These are phyloP conservation scores for Chrysemys picta DNA, from an alignment of 2,113 vertebrate genomes.

Conservation along the genomic window DNA sequence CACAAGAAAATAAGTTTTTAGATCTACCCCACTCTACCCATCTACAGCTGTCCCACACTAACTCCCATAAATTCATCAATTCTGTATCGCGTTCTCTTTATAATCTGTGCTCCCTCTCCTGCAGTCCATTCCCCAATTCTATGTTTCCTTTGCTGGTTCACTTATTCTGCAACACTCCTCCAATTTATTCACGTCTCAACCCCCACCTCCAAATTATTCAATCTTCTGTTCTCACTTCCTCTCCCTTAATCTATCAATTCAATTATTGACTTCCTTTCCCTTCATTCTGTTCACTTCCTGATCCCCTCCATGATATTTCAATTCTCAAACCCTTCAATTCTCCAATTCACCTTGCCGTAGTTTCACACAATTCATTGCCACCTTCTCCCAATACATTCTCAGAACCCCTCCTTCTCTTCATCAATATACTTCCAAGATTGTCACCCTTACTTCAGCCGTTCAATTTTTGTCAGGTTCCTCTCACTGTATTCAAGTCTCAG, in stretches of 20 bases:
- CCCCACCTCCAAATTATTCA: background rate
- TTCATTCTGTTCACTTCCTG: background rate
- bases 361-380: background rate
- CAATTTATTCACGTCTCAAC: background rate
- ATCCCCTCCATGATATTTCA: background rate
- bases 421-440: background rate
- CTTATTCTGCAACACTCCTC: background rate
- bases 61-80: background rate
- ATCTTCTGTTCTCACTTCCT: background rate
- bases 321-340: background rate
- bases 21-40: background rate
- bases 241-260: background rate
- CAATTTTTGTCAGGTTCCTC: background rate
- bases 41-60: background rate
- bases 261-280: background rate
- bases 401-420: background rate
- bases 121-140: no score
- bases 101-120: no score
- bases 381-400: background rate
- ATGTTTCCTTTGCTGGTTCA: no score
- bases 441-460: background rate
- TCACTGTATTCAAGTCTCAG: background rate
- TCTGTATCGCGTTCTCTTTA: no score
- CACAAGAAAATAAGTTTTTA: background rate
- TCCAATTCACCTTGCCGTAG: background rate